Base-by-base conservation (phyloP, 2,888 invertebrate genomes). In the Ectemnius continuus region DNA sequence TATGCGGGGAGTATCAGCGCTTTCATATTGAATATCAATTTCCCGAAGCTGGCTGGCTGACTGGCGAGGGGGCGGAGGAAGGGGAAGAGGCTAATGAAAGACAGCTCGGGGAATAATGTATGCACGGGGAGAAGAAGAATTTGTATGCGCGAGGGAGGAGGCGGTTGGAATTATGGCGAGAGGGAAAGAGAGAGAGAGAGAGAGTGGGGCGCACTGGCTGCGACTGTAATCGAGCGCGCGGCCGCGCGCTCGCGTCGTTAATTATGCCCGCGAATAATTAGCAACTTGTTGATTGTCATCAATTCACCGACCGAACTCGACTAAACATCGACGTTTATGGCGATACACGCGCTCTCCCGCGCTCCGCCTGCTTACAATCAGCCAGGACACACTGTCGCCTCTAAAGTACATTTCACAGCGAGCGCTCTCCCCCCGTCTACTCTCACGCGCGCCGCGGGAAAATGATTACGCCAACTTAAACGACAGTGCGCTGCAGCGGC, bases 211-310 rank as follows among this genome's bases (percentile, higher is more conserved):
- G n/a, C 52, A 52, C 16, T 6, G 0, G 5, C 52, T 52, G 4
- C 5, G 8, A 11, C 16, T 16, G 8, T 52, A 14, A 47, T 47
- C 47, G 11, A 47, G 4, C 47, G 47, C n/a, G 5, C 47, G 2
- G 16, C 0, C 13, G 52, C 52, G 1, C 14, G 60, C 62, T 26
- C 70, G 61, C 61, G 63, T 58, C 66, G 73, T 81, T 79, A 77
- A 80, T 76, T 75, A 72, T 74, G 61, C 63, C 16, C 66, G 14
- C 52, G 61, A 67, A 76, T 74, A 79, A 82, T 83, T 79, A 79
- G 66, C 82, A 83, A 80, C 82, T 82, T 82, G 82, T 82, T 82
- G 82, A 82, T 82, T 68, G 78, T 73, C 78, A 73, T 78, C 78
- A 65, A 78, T 80, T 72, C 70, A 67, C 67, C 57, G 74, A 52